These are phyloP conservation scores for Perizoma affinitatum DNA, from an alignment of 2,888 invertebrate genomes.

Conservation along the genomic window DNA sequence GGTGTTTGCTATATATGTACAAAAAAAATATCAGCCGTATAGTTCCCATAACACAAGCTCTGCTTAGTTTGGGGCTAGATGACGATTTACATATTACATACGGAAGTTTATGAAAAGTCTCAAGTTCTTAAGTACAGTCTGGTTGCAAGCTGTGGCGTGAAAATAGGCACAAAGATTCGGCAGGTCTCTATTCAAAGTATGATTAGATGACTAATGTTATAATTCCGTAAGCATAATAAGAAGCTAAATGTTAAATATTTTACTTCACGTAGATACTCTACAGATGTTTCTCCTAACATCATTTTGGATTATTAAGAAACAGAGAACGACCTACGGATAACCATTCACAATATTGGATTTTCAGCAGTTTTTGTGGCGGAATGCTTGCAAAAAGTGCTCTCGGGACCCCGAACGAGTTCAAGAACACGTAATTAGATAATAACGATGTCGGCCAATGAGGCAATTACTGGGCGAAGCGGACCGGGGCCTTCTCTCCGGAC, in stretches of 20 bases:
- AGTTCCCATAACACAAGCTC: no score
- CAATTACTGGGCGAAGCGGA: conserved; percentile 50
- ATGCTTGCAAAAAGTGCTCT: conserved; percentile 31
- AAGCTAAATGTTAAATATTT: conserved; percentile 19
- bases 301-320: conserved; percentile 27
- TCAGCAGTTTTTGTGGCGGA: conserved; percentile 28
- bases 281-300: conserved; percentile 23
- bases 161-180: no score
- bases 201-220: no score
- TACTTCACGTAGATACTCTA: conserved; percentile 17
- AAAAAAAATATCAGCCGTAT: no score
- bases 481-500: conserved; percentile 30
- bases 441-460: conserved; percentile 52
- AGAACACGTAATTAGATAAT: conserved; percentile 52
- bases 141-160: no score
- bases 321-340: conserved; percentile 21
- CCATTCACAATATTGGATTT: conserved; percentile 31
- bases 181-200: no score
- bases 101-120: no score
- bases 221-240: background rate
- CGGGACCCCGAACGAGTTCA: conserved; percentile 40
- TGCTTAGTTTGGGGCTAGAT: no score
- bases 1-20: no score
- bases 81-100: no score
- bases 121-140: no score